Evolutionary conservation across 2,113 vertebrate species (phyloP).

Genomic region (Stomatorhinus ivindoensis): DNA sequence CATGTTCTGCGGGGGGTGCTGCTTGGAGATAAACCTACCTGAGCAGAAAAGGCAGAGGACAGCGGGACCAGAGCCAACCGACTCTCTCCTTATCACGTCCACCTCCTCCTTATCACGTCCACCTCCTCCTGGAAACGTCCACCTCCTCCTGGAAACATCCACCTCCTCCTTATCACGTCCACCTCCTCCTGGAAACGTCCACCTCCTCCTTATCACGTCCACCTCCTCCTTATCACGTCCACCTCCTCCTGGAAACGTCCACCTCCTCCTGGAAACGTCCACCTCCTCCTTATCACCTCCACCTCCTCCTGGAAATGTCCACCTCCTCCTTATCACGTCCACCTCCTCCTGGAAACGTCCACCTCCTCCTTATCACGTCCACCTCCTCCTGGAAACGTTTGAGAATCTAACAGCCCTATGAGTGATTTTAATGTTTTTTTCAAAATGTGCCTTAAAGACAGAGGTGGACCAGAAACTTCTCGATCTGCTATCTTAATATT

Average conservation of each 20-base stretch:
- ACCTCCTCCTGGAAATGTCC: neutral
- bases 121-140: neutral
- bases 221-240: too few species aligned
- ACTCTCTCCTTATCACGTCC: neutral
- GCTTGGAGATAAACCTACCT: neutral
- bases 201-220: neutral
- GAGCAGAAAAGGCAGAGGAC: neutral
- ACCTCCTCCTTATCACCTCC: too few species aligned
- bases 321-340: too few species aligned
- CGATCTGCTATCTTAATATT: slow-evolving; percentile 47
- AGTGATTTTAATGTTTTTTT: neutral
- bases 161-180: too few species aligned
- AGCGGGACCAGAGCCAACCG: neutral
- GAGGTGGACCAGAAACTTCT: slow-evolving; percentile 14
- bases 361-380: too few species aligned
- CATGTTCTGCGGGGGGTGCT: neutral
- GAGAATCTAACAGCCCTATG: neutral
- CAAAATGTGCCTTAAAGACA: neutral
- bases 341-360: neutral
- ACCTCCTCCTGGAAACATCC: neutral
- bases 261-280: neutral
- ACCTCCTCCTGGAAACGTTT: neutral
- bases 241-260: neutral
- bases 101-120: too few species aligned
- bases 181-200: neutral